Base-by-base conservation (phyloP, 2,888 invertebrate species). In the Cordilura impudica region DNA sequence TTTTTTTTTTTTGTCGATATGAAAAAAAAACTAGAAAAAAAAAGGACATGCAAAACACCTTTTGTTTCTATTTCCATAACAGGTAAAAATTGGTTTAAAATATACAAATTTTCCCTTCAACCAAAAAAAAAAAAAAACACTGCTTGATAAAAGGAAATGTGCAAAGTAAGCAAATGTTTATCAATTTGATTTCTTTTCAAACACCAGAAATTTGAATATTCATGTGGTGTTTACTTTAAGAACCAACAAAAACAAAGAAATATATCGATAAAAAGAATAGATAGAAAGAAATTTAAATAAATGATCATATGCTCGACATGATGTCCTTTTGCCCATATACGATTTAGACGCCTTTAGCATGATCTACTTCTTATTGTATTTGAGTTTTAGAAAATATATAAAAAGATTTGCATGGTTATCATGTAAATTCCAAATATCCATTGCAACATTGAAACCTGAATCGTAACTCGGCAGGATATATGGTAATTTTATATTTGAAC, bases 41-140 rank as follows among this genome's bases (percentile, higher is more conserved):
- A 70, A 78, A 61, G 70, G 74, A 75, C 79, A 71, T 78, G 45
- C 71, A 60, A 58, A 72, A 72, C 70, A 75, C 78, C 78, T 78
- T 78, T 75, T 19, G 45, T 31, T 61, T 47, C 47, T 61, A 14
- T 14, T 45, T 29, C 23, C 2, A 7, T 51, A 75, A 67, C 79
- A 79, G 79, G 79, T 79, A 79, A 67, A 8, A 74, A 51, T 29
- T 18, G n/a, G 43, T 49, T 35, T 35, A 12, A 12, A 12, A 49
- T 47, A 10, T 31, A 14, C 6, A 63, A 21, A 56, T 45, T 47
- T 61, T 61, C 43, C 29, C 35, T 54, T 5, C 1, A 26, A 5
- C 23, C 21, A 61, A 60, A 77, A 60, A 60, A 56, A 10, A 43
- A 31, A 47, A 7, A 16, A 53, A 31, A 53, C n/a, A 26, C 10